Conservation (phyloP, 2,797 vertebrate species). For the Myiothlypis chrysogaster region DNA sequence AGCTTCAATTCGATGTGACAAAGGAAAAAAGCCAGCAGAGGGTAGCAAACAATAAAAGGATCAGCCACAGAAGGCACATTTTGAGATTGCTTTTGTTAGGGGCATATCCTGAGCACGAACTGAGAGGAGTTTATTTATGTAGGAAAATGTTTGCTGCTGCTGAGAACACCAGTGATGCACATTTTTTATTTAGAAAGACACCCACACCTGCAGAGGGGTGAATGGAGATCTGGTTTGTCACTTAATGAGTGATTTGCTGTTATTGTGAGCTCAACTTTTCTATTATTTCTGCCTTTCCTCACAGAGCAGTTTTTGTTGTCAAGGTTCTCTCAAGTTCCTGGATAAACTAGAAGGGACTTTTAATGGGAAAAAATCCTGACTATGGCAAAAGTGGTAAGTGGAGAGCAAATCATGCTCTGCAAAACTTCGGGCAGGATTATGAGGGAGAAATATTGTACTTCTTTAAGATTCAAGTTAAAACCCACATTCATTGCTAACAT, state of each 20-base stretch:
- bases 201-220: not conserved
- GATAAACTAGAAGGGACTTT: not conserved
- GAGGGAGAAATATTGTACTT: not conserved
- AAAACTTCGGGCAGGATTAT: not conserved
- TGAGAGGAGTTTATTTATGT: not conserved
- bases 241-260: not conserved
- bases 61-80: not conserved
- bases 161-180: not conserved
- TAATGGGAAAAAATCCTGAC: not conserved
- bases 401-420: not conserved
- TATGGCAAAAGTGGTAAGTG: not conserved
- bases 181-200: not conserved
- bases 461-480: not conserved
- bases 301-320: not conserved
- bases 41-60: conserved; percentile 40
- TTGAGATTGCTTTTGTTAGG: not conserved
- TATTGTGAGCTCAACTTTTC: not conserved
- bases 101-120: not conserved
- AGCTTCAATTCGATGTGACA: not conserved
- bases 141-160: not conserved
- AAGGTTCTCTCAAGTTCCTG: not conserved
- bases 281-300: not conserved
- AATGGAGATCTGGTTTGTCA: not conserved
- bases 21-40: conserved; percentile 37
- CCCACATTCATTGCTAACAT: not conserved